phyloP scores from a whole-genome alignment of 2,113 vertebrate species.

The Gopherus flavomarginatus region DNA sequence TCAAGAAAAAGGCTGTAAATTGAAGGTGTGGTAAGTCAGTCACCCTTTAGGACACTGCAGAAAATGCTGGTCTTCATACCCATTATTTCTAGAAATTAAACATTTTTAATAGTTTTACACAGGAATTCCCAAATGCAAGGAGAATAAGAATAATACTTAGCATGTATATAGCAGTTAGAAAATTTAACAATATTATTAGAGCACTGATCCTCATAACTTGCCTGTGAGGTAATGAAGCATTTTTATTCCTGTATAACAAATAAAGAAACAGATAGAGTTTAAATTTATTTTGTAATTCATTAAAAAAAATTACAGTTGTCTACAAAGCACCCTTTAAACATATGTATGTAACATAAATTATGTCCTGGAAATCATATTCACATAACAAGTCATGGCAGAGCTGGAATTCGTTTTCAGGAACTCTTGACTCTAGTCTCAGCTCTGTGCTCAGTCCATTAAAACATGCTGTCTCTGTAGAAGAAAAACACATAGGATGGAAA shows the following conservation, averaged over 20 bases:
- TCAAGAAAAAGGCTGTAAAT: neutral
- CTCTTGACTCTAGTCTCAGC: neutral
- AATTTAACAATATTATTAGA: neutral
- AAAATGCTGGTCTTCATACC: neutral
- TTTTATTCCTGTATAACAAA: neutral
- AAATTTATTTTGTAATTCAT: neutral
- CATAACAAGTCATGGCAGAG: neutral
- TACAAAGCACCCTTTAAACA: neutral
- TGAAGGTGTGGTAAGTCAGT: neutral
- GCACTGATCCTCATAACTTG: neutral
- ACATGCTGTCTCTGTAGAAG: neutral
- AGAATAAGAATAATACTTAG: neutral
- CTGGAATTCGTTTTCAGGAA: neutral
- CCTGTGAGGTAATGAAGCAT: fast-evolving
- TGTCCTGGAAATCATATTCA: neutral
- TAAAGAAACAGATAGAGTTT: neutral
- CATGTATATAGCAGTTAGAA: neutral
- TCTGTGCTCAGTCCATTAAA: neutral
- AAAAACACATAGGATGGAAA: neutral
- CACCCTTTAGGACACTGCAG: neutral
- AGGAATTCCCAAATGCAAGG: neutral
- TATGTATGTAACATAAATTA: too few relatives aligned
- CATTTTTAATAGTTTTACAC: neutral
- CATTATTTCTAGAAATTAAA: neutral
- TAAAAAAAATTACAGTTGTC: neutral